Base-by-base conservation (phyloP, 2,888 invertebrate genomes). In the Tyria jacobaeae region DNA sequence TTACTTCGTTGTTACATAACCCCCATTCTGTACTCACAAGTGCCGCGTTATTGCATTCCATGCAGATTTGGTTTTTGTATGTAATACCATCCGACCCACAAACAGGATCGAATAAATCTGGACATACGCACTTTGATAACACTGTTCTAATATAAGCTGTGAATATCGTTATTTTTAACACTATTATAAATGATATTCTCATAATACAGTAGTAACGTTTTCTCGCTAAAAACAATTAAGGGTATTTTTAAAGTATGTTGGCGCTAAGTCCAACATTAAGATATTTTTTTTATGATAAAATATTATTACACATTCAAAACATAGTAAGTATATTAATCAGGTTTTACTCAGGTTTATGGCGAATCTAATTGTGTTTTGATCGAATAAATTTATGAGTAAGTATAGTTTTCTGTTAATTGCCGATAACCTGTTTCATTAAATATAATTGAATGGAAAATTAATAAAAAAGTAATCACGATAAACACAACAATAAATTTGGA, bases 51-150 rank as follows among this genome's bases (percentile, higher is more conserved):
- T 54, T 25, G 17, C 53, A 54, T 41, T 25, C 41, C 53, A 39
- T 39, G 25, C 53, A 54, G 12, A 54, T n/a, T 41, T 27, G 10
- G 7, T 54, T 54, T 27, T 3, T 37, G 25, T 54, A 54, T 14
- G 25, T 41, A 25, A 27, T 15, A 25, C 53, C 53, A 25, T 54
- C 25, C 4, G 53, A 41, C 1, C 39, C 53, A 39, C 53, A 54
- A 27, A 54, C 53, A 6, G 39, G 53, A 39, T 54, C 27, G 10
- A 39, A 12, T 25, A 54, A 0, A 2, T 17, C 39, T 54, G 53
- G 53, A 27, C 53, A 54, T 12, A 12, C 0, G 7, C 51, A 51
- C 6, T 51, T 51, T 6, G 21, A 24, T 24, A 15, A n/a, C 21
- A 44, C 12, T 3, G 9, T 12, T 44, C 21, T 44, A 3, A 44